Percentiles rank a stretch among this genome's conserved stretches.
Evolutionary conservation across 1,140 invertebrate genomes (phyloP).

Genomic region (Euwallacea fornicatus): DNA sequence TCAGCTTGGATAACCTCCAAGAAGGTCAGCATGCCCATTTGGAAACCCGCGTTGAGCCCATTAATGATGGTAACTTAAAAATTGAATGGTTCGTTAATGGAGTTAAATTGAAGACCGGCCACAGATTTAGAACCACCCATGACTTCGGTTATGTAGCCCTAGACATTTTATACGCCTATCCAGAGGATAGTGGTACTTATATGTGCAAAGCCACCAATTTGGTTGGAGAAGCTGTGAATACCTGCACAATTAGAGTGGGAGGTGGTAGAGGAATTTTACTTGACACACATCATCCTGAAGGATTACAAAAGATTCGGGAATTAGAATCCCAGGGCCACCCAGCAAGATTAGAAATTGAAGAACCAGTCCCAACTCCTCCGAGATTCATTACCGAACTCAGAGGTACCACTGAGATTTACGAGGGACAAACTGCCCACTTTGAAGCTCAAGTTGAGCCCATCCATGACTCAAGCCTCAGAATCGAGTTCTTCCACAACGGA

Average conservation of each 20-base stretch:
- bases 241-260: constrained; percentile 81
- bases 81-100: constrained; percentile 97
- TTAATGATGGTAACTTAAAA: constrained; percentile 91
- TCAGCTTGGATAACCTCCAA: constrained; percentile 81
- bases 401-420: constrained; percentile 80
- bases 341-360: constrained; percentile 77
- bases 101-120: constrained; percentile 75
- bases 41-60: constrained; percentile 92
- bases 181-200: constrained; percentile 93
- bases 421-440: constrained; percentile 87
- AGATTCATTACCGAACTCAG: constrained; percentile 79
- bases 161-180: constrained; percentile 90
- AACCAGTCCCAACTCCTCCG: constrained; percentile 75
- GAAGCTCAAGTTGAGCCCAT: constrained; percentile 90
- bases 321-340: constrained; percentile 81
- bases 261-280: constrained; percentile 80
- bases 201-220: constrained; percentile 92
- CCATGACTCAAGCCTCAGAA: constrained; percentile 85
- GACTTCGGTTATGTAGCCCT: constrained; percentile 96
- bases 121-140: constrained; percentile 87
- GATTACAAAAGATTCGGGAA: constrained; percentile 87
- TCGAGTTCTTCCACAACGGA: constrained; percentile 91
- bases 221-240: constrained; percentile 90
- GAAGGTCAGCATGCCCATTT: constrained; percentile 93
- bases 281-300: constrained; percentile 91